Conservation (phyloP, 2,888 invertebrate genomes). For the Chalcosyrphus nemorum region DNA sequence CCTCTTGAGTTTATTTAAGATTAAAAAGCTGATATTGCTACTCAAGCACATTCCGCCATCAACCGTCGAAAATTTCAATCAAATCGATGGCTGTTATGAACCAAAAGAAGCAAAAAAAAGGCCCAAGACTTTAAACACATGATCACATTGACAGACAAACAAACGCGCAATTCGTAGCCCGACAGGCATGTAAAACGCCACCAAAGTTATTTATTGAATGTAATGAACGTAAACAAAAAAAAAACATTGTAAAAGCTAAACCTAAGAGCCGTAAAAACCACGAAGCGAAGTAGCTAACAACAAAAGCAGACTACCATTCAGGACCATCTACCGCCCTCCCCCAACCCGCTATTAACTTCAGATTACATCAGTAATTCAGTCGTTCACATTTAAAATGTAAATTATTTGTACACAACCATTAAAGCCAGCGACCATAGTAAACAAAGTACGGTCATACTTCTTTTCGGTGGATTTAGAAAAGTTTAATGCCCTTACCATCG, state of each 20-base stretch:
- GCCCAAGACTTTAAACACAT: too few relatives aligned
- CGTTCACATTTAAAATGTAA: constrained; percentile 62
- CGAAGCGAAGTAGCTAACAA: not conserved
- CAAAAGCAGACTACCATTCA: not conserved
- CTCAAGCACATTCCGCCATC: too few relatives aligned
- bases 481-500: not conserved
- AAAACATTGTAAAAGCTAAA: not conserved
- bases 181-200: too few relatives aligned
- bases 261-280: constrained; percentile 1
- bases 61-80: too few relatives aligned
- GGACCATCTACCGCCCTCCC: too few relatives aligned
- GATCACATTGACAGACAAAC: too few relatives aligned
- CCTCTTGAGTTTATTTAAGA: too few relatives aligned
- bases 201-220: too few relatives aligned
- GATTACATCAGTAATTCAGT: constrained; percentile 39
- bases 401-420: constrained; percentile 48
- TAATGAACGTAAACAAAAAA: constrained; percentile 12
- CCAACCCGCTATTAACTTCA: constrained; percentile 1
- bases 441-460: constrained; percentile 30
- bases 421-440: constrained; percentile 24
- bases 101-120: too few relatives aligned
- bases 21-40: too few relatives aligned
- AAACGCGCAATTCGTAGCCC: too few relatives aligned
- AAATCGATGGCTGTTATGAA: too few relatives aligned
- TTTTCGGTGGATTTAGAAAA: constrained; percentile 10